phyloP scores from a whole-genome alignment of 2,888 invertebrate genomes.

The Anoncus sp. region DNA sequence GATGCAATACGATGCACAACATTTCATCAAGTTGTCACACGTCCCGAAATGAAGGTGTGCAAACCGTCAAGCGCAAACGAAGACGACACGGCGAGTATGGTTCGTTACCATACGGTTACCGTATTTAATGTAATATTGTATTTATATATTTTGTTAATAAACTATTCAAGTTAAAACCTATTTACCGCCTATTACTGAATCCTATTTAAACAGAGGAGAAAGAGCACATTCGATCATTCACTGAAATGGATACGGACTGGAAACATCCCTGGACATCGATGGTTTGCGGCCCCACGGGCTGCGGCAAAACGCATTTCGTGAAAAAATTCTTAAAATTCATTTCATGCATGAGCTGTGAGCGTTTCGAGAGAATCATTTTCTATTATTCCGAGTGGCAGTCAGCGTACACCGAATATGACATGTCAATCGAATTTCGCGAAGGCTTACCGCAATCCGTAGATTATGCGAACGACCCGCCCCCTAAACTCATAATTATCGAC shows the following conservation, averaged over 20 bases:
- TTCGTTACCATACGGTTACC: constrained; percentile 15
- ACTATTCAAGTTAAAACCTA: no score
- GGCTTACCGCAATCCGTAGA: no score
- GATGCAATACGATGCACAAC: constrained; percentile 25
- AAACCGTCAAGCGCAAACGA: constrained; percentile 69
- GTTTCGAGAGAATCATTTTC: constrained; percentile 10
- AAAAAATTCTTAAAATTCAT: no score
- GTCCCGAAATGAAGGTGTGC: constrained; percentile 70
- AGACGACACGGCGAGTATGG: constrained; percentile 7
- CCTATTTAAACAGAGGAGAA: no score
- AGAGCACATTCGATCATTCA: constrained; percentile 1
- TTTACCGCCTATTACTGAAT: no score
- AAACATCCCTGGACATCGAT: constrained; percentile 19
- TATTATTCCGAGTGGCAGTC: no score
- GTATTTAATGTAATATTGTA: no score
- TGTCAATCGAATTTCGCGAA: no score
- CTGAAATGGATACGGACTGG: not conserved
- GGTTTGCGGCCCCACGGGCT: no score
- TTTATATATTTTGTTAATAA: no score
- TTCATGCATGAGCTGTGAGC: constrained; percentile 3
- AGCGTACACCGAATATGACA: not conserved
- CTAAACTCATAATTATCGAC: no score
- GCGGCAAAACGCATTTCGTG: constrained; percentile 11
- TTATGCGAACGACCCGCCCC: constrained; percentile 9
- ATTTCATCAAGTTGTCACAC: constrained; percentile 69